Conservation (phyloP, 2,888 invertebrate genomes). For the Halictus quadricinctus region DNA sequence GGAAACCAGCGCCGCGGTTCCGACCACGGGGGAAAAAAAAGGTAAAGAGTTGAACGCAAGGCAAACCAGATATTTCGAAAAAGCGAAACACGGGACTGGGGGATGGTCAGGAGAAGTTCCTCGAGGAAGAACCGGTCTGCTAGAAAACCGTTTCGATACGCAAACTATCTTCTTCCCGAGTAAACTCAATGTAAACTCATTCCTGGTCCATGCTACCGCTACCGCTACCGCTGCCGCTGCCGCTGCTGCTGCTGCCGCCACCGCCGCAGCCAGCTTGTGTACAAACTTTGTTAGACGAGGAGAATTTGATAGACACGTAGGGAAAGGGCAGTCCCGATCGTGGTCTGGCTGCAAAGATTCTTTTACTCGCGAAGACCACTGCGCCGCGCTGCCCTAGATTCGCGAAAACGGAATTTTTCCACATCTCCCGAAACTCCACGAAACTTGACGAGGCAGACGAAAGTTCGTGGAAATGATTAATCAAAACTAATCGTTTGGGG, state of each 20-base stretch:
- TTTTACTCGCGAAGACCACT: slow-evolving; percentile 6
- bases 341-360: slow-evolving; percentile 36
- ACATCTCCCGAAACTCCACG: background rate
- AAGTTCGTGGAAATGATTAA: background rate
- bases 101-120: slow-evolving; percentile 12
- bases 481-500: no score
- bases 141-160: slow-evolving; percentile 30
- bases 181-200: slow-evolving; percentile 53
- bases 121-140: background rate
- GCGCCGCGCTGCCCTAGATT: background rate
- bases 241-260: background rate
- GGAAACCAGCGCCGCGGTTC: background rate
- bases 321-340: slow-evolving; percentile 17
- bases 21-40: background rate
- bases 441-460: background rate
- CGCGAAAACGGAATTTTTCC: background rate
- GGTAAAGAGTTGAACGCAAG: slow-evolving; percentile 4
- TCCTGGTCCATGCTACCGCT: background rate
- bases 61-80: background rate
- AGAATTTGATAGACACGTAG: slow-evolving; percentile 50
- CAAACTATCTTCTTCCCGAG: slow-evolving; percentile 45
- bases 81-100: background rate
- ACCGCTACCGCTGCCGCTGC: background rate
- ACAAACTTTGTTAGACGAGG: slow-evolving; percentile 37
- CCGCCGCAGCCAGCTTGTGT: background rate